These are phyloP conservation scores for Apostichopus leukothele DNA, from an alignment of 53 echinoderm and acorn worm species.

Conservation along the genomic window DNA sequence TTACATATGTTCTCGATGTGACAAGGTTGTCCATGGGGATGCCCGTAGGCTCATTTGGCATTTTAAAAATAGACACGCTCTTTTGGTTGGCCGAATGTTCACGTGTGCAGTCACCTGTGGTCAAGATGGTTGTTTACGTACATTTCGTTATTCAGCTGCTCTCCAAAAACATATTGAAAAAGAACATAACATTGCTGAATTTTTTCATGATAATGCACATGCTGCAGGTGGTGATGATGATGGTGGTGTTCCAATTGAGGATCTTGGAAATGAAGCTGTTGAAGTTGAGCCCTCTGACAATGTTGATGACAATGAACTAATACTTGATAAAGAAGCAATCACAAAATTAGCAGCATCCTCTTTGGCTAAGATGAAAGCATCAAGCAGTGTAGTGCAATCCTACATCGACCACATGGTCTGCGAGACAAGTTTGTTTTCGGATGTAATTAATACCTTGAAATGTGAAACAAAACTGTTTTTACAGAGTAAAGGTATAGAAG, in stretches of 20 bases:
- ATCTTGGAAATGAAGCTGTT: not conserved
- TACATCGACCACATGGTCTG: not conserved
- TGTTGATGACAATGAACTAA: not conserved
- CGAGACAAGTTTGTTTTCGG: not conserved
- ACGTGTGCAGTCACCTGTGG: not conserved
- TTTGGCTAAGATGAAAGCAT: constrained; percentile 20
- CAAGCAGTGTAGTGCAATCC: constrained; percentile 28
- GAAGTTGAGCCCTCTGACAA: not conserved
- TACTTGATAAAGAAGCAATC: not conserved
- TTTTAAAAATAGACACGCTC: constrained; percentile 12
- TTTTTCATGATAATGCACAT: not conserved
- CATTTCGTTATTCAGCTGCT: constrained; percentile 12
- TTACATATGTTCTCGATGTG: constrained; percentile 2
- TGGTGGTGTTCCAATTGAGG: not conserved
- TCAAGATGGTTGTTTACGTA: constrained; percentile 15
- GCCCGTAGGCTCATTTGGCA: constrained; percentile 11
- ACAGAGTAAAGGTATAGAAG: not conserved
- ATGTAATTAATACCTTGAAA: not conserved
- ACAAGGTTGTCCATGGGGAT: not conserved
- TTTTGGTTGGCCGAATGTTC: constrained; percentile 17
- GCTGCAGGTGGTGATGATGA: not conserved
- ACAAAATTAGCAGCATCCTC: not conserved
- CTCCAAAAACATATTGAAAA: not conserved
- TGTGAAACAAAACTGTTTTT: not conserved
- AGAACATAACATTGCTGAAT: not conserved